Evolutionary conservation across 2,888 invertebrate species (phyloP).

Genomic region (Beris morrisii): DNA sequence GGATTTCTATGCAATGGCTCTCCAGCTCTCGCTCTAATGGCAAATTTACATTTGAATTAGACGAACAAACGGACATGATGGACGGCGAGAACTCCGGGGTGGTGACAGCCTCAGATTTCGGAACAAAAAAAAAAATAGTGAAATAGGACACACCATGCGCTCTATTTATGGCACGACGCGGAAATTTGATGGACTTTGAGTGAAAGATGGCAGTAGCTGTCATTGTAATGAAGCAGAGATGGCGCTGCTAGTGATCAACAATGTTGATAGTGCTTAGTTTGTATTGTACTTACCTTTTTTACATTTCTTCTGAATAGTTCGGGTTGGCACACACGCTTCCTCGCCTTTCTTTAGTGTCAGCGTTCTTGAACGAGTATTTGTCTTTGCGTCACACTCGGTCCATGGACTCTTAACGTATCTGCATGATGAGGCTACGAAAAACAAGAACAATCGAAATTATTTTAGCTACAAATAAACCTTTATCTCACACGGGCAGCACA

Average conservation of each 20-base stretch:
- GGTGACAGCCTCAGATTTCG: too few species aligned
- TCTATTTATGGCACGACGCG: too few species aligned
- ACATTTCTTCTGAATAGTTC: slow-evolving; percentile 88
- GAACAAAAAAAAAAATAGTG: too few species aligned
- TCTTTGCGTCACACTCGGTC: slow-evolving; percentile 85
- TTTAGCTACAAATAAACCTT: not conserved
- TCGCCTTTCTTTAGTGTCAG: slow-evolving; percentile 86
- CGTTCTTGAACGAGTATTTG: slow-evolving; percentile 79
- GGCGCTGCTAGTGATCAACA: too few species aligned
- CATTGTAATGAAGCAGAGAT: too few species aligned
- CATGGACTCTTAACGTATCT: slow-evolving; percentile 85
- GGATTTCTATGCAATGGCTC: slow-evolving; percentile 11
- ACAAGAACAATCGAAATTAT: not conserved
- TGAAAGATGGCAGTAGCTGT: too few species aligned
- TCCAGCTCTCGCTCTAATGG: not conserved
- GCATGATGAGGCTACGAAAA: slow-evolving; percentile 62
- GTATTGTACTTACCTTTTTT: slow-evolving; percentile 72
- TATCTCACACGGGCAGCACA: too few species aligned
- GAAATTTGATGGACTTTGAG: too few species aligned
- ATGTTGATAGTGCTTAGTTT: too few species aligned
- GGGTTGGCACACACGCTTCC: slow-evolving; percentile 76
- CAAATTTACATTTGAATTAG: slow-evolving; percentile 25
- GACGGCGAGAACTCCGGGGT: too few species aligned
- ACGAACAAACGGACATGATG: slow-evolving; percentile 15
- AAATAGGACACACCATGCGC: too few species aligned